A percentile compares a stretch with the other conserved stretches of the same genome.
These are phyloP conservation scores for Aspidiotus rigidus DNA, from an alignment of 2,888 invertebrate genomes.

Conservation along the genomic window DNA sequence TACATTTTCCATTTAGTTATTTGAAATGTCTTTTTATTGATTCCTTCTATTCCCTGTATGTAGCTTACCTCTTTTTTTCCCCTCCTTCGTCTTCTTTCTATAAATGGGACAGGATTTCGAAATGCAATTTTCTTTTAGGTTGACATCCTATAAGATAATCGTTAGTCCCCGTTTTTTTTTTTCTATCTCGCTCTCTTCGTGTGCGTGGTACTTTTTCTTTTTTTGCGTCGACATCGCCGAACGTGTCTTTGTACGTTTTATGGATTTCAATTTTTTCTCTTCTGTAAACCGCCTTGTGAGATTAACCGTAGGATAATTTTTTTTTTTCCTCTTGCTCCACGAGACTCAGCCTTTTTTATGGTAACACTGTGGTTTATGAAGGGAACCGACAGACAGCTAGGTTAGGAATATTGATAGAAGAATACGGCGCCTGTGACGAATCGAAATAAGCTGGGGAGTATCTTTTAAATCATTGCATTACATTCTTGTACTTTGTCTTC, in stretches of 20 bases:
- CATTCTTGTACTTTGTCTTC: too few relatives aligned
- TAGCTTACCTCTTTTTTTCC: constrained; percentile 9
- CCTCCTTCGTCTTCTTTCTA: constrained; percentile 7
- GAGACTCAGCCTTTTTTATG: too few relatives aligned
- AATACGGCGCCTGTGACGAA: too few relatives aligned
- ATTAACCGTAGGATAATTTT: too few relatives aligned
- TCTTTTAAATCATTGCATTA: too few relatives aligned
- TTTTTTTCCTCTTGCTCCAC: too few relatives aligned
- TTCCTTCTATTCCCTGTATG: constrained; percentile 33
- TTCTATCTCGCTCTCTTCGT: neutral
- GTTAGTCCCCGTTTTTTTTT: constrained; percentile 16
- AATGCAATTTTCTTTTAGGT: constrained; percentile 33
- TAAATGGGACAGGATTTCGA: constrained; percentile 32
- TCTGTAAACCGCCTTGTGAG: neutral
- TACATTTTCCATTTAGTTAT: constrained; percentile 34
- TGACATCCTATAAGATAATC: constrained; percentile 32
- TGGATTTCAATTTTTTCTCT: neutral
- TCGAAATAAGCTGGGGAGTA: too few relatives aligned
- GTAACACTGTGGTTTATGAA: too few relatives aligned
- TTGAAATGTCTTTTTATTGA: constrained; percentile 34
- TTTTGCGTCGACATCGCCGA: neutral
- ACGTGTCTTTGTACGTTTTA: neutral
- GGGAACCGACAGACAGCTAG: too few relatives aligned
- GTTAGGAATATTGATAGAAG: too few relatives aligned
- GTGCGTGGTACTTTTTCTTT: neutral